Conservation (phyloP, 92 coral and sea anemone species). For the Chrysogorgia sp. region DNA sequence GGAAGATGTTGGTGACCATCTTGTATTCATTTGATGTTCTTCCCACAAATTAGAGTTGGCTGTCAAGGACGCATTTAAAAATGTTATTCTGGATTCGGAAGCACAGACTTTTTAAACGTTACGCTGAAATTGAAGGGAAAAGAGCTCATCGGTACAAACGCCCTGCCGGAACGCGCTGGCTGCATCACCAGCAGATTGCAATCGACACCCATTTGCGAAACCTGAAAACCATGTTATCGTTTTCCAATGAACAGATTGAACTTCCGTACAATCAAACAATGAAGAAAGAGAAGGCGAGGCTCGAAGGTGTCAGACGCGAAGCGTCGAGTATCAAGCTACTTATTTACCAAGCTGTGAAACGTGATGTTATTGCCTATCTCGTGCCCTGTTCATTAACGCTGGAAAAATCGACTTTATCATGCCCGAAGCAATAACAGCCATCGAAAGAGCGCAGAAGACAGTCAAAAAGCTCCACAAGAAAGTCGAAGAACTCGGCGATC, state of each 20-base stretch:
- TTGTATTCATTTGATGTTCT: conserved; percentile 1
- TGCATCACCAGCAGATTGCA: conserved; percentile 1
- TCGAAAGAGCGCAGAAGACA: conserved; percentile 16
- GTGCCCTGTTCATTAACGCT: conserved; percentile 15
- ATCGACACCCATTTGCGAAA: conserved; percentile 19
- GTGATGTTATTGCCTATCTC: conserved; percentile 18
- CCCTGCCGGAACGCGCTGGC: conserved; percentile 18
- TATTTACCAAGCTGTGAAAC: conserved; percentile 26
- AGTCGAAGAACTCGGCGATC: conserved; percentile 19
- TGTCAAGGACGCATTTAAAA: conserved; percentile 25
- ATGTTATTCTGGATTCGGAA: conserved; percentile 1
- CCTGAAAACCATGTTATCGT: conserved; percentile 4
- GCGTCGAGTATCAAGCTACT: conserved; percentile 10
- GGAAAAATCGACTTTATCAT: conserved; percentile 20
- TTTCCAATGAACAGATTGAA: conserved; percentile 12
- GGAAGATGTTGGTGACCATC: conserved; percentile 25
- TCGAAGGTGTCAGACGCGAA: conserved; percentile 12
- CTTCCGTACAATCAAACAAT: conserved; percentile 23
- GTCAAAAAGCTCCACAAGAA: conserved; percentile 17
- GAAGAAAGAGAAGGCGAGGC: conserved; percentile 23
- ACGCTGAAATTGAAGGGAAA: conserved; percentile 8
- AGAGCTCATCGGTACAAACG: conserved; percentile 20
- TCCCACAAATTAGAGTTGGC: conserved; percentile 35
- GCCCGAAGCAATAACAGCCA: conserved; percentile 28
- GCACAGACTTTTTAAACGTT: conserved; percentile 1